phyloP scores from a whole-genome alignment of 2,888 invertebrate species.

The Macaria notata region DNA sequence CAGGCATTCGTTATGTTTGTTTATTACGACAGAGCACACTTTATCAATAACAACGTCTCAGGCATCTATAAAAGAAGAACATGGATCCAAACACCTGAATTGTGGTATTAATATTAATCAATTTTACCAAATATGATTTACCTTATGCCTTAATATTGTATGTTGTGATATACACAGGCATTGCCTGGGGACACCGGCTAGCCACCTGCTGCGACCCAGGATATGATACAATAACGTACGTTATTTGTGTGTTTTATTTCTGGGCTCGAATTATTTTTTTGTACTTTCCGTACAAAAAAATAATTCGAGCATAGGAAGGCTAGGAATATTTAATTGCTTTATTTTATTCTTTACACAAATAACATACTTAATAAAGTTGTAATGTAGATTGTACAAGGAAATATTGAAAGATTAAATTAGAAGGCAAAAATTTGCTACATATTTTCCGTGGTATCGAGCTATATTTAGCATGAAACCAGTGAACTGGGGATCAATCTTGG shows the following conservation, averaged over 20 bases:
- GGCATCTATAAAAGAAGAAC: too few species aligned
- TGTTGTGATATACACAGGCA: background rate
- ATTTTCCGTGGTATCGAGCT: background rate
- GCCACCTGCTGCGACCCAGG: constrained; percentile 13
- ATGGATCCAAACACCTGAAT: too few species aligned
- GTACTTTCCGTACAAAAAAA: too few species aligned
- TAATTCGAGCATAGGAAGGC: too few species aligned
- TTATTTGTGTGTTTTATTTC: constrained; percentile 8
- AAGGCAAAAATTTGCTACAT: background rate
- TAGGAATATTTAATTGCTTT: too few species aligned
- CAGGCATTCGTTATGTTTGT: constrained; percentile 9
- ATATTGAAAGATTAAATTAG: too few species aligned
- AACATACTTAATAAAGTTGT: too few species aligned
- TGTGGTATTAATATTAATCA: too few species aligned
- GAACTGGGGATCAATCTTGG: constrained; percentile 5
- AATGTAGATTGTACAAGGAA: too few species aligned
- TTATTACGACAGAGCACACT: background rate
- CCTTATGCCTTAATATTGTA: too few species aligned
- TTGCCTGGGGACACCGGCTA: constrained; percentile 11
- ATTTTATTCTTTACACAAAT: too few species aligned
- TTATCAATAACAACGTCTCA: background rate
- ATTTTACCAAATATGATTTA: too few species aligned
- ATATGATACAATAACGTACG: constrained; percentile 11
- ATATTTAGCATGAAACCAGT: background rate
- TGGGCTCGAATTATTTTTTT: background rate